Base-by-base conservation (phyloP, 2,888 invertebrate genomes). In the Tricholauxania praeusta region DNA sequence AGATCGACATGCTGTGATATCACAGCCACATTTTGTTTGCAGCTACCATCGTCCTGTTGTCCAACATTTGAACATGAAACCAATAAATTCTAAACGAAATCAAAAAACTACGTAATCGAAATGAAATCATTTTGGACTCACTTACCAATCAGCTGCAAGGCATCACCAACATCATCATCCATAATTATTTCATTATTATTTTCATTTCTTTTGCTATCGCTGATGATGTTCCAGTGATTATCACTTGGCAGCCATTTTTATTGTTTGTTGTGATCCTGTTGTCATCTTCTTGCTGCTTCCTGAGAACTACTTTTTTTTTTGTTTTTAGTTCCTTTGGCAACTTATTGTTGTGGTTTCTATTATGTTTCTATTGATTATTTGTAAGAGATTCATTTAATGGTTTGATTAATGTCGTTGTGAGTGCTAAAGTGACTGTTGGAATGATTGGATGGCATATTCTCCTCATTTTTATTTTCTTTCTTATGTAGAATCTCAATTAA, bases 51-150 rank as follows among this genome's bases (percentile, higher is more conserved):
- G 32, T 66, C 68, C 48, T 52, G 28, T 70, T 72, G 75, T 63
- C 72, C 73, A 76, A 75, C 74, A 76, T 72, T 72, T 72, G 72
- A 62, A 72, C 78, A 76, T 77, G 77, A 74, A 70, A 70, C 69
- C 72, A 80, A 84, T 84, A 82, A 80, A 79, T 74, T 73, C 69
- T 48, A 51, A 51, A 69, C 49, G 17, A 14, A 59, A 69, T 68
- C 59, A 59, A 39, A 39, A 39, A 39, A 39, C 39, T 10, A 39
- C 39, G 10, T 39, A 39, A 39, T 8, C 39, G 39, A 39, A 39
- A 39, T 39, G 39, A 39, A 39, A 39, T 39, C 39, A 39, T 39
- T 39, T 49, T 15, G 67, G 53, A 52, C 66, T 52, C 68, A 59
- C 68, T 59, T 49, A 69, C 64, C 19, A 64, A 28, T 48, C 64